These are phyloP conservation scores for Gymnocypris eckloni DNA, from an alignment of 2,797 vertebrate species.

Conservation along the genomic window DNA sequence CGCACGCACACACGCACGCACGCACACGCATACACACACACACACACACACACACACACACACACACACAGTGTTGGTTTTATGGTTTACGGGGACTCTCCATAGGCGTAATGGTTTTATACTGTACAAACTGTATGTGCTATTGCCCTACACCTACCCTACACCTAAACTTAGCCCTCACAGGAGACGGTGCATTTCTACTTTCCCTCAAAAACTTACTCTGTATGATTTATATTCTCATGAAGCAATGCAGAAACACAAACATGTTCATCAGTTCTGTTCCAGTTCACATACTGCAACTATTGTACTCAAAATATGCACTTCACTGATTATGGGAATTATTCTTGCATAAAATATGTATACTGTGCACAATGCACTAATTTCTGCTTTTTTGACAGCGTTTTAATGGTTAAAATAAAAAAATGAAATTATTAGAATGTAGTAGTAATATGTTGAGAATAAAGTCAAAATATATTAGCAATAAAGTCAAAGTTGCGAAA, in stretches of 20 bases:
- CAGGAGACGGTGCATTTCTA: no score
- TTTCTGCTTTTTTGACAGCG: neutral
- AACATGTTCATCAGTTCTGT: neutral
- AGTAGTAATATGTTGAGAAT: neutral
- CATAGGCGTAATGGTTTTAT: no score
- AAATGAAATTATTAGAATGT: no score
- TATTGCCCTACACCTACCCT: no score
- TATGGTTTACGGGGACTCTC: no score
- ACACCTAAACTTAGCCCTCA: no score
- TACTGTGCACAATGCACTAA: neutral
- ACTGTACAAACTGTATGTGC: no score
- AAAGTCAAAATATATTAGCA: neutral
- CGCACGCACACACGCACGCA: no score
- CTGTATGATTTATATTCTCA: neutral
- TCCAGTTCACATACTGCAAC: neutral
- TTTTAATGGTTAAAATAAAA: neutral
- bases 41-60: no score
- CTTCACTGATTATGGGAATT: neutral
- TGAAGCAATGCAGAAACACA: neutral
- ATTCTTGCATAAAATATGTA: neutral
- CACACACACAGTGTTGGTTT: neutral
- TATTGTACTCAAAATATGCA: neutral
- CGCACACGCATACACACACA: no score
- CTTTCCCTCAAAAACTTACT: no score
- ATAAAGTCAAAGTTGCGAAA: no score